A percentile compares a stretch with the other conserved stretches of the same genome.
These are phyloP conservation scores for Ooceraea biroi DNA, from an alignment of 1,140 invertebrate species.

Conservation along the genomic window DNA sequence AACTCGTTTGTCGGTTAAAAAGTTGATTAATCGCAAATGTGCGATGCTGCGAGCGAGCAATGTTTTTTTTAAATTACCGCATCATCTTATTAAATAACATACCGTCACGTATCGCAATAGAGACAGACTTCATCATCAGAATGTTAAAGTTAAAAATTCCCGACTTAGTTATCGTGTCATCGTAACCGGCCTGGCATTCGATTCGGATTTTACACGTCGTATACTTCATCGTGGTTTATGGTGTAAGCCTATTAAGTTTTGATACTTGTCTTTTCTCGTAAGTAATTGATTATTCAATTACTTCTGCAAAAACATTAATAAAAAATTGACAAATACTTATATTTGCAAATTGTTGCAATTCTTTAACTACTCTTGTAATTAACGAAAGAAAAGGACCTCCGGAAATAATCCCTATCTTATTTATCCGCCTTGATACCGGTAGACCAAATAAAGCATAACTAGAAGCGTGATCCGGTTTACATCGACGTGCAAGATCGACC, in stretches of 20 bases:
- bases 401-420: not conserved
- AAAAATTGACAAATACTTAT: too few relatives aligned
- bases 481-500: not conserved
- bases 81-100: slow-evolving; percentile 23
- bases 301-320: not conserved
- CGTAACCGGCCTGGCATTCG: not conserved
- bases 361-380: too few relatives aligned
- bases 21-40: slow-evolving; percentile 35
- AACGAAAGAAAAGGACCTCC: not conserved
- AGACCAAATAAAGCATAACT: not conserved
- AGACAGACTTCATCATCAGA: slow-evolving; percentile 19
- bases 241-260: not conserved
- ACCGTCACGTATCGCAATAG: slow-evolving; percentile 32
- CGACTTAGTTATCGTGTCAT: not conserved
- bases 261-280: not conserved
- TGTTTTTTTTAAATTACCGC: slow-evolving; percentile 7
- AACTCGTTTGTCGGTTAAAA: slow-evolving; percentile 26
- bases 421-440: too few relatives aligned
- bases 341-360: not conserved
- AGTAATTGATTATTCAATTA: too few relatives aligned
- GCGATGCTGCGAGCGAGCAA: slow-evolving; percentile 8
- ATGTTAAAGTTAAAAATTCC: slow-evolving; percentile 1
- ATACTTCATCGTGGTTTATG: not conserved
- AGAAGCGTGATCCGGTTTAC: not conserved
- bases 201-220: not conserved